Evolutionary conservation across 2,888 invertebrate species (phyloP).

Genomic region (Galeopsomyia nigrocyanea): DNA sequence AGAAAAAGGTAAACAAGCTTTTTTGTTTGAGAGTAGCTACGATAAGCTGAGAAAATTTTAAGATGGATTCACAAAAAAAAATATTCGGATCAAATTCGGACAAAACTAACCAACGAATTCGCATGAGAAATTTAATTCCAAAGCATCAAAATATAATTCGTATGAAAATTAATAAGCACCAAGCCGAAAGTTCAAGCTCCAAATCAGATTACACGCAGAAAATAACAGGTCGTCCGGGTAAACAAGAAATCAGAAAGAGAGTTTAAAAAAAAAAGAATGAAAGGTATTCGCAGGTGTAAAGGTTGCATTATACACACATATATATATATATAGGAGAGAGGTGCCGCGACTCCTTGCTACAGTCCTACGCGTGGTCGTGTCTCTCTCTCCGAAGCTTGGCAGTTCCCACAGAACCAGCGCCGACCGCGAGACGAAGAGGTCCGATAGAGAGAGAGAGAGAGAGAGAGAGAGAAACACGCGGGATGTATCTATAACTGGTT

Average conservation of each 20-base stretch:
- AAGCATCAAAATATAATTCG: too few relatives aligned
- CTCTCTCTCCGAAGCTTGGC: constrained; percentile 8
- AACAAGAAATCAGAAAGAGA: neutral
- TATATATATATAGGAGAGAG: neutral
- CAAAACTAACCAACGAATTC: too few relatives aligned
- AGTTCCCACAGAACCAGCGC: constrained; percentile 45
- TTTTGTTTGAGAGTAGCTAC: neutral
- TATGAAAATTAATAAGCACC: too few relatives aligned
- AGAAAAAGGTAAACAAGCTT: constrained; percentile 5
- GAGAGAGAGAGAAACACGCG: constrained; percentile 26
- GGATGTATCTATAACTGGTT: constrained; percentile 53
- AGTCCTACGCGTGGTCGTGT: constrained; percentile 21
- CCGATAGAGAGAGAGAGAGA: constrained; percentile 17
- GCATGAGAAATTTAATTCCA: too few relatives aligned
- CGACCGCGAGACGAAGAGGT: neutral
- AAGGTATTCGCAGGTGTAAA: too few relatives aligned
- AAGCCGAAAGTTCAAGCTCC: too few relatives aligned
- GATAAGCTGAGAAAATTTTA: too few relatives aligned
- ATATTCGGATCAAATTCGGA: too few relatives aligned
- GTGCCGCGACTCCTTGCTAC: constrained; percentile 34
- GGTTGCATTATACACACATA: neutral
- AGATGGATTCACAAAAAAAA: too few relatives aligned
- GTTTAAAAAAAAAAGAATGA: neutral
- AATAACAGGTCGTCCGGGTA: neutral
- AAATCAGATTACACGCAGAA: too few relatives aligned